phyloP scores from a whole-genome alignment of 2,888 invertebrate species.

The Calliopum simillimum region DNA sequence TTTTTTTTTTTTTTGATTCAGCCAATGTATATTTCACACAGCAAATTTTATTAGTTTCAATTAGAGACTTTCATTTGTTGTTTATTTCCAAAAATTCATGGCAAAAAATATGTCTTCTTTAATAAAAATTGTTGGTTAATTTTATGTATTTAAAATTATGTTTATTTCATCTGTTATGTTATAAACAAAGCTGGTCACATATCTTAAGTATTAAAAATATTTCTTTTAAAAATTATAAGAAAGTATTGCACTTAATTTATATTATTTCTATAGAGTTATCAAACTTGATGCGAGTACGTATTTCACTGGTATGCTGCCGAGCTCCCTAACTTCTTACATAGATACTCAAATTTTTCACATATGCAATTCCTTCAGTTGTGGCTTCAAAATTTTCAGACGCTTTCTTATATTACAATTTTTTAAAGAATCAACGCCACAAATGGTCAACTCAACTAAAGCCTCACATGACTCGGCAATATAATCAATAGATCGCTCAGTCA shows the following conservation, averaged over 20 bases:
- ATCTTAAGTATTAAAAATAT: not conserved
- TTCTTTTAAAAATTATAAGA: not conserved
- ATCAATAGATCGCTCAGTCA: conserved; percentile 50
- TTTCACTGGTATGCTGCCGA: not conserved
- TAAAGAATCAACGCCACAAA: conserved; percentile 53
- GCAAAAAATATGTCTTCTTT: too few species aligned
- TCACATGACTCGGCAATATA: conserved; percentile 47
- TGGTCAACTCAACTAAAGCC: conserved; percentile 50
- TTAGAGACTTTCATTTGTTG: too few species aligned
- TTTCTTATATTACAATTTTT: conserved; percentile 47
- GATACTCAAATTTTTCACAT: not conserved
- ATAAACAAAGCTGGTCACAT: too few species aligned
- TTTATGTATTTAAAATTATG: too few species aligned
- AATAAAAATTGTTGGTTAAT: too few species aligned
- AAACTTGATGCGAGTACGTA: not conserved
- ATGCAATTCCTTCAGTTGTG: conserved; percentile 47
- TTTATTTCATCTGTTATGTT: too few species aligned
- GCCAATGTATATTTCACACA: too few species aligned
- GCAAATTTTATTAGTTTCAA: too few species aligned
- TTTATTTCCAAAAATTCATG: too few species aligned
- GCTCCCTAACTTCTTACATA: conserved; percentile 43
- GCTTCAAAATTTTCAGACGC: conserved; percentile 47
- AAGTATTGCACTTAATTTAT: too few species aligned
- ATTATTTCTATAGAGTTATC: too few species aligned
- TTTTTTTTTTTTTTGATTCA: too few species aligned